Evolutionary conservation across 2,888 invertebrate genomes (phyloP).

Genomic region (Nineta flava): DNA sequence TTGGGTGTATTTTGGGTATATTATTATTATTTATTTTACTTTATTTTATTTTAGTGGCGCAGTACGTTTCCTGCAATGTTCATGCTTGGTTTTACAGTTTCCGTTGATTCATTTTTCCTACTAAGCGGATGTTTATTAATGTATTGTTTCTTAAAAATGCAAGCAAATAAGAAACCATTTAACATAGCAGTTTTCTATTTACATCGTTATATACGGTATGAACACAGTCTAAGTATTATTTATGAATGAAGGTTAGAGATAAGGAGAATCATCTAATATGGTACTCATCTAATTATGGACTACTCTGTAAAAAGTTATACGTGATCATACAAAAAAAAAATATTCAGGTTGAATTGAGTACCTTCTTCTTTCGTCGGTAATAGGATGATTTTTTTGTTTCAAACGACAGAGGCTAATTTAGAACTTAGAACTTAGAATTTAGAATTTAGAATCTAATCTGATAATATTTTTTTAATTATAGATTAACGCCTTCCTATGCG

Average conservation of each 20-base stretch:
- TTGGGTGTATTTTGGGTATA: too few relatives aligned
- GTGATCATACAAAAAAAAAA: too few relatives aligned
- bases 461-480: too few relatives aligned
- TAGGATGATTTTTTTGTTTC: too few relatives aligned
- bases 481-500: conserved; percentile 30
- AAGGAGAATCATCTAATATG: conserved; percentile 28
- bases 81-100: conserved; percentile 29
- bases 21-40: too few relatives aligned
- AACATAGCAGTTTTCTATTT: conserved; percentile 24
- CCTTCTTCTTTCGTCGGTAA: too few relatives aligned
- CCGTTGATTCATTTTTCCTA: conserved; percentile 48
- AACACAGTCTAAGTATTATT: conserved; percentile 24
- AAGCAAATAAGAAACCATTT: conserved; percentile 18
- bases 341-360: too few relatives aligned
- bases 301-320: too few relatives aligned
- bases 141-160: conserved; percentile 24
- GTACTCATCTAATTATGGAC: conserved; percentile 33
- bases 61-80: conserved; percentile 13
- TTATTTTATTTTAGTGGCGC: conserved; percentile 21
- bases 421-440: too few relatives aligned
- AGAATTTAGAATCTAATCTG: too few relatives aligned
- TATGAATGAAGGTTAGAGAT: too few relatives aligned
- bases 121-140: conserved; percentile 22
- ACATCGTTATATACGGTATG: conserved; percentile 29
- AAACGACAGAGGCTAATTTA: too few relatives aligned